Evolutionary conservation across 2,888 invertebrate genomes (phyloP).

Genomic region (Rhabditophanes sp.): DNA sequence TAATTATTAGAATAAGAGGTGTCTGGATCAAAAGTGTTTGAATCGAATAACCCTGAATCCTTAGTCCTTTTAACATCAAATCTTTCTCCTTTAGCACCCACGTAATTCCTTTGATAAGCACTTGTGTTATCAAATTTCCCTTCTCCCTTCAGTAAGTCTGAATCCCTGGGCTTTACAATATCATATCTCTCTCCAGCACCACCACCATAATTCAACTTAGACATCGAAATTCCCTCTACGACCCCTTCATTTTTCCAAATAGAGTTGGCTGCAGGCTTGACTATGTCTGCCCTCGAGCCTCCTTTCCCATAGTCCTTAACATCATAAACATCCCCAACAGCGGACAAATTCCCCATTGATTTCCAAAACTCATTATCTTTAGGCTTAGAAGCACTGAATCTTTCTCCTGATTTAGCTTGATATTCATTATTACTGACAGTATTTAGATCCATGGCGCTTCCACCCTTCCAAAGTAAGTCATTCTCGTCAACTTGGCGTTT

Average conservation of each 20-base stretch:
- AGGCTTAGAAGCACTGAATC: conserved; percentile 10
- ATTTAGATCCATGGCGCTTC: conserved; percentile 4
- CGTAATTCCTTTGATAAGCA: conserved; percentile 6
- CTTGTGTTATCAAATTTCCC: conserved; percentile 8
- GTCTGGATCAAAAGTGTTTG: too few species aligned
- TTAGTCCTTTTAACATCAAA: conserved; percentile 3
- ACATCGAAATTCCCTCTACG: conserved; percentile 11
- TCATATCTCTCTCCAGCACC: conserved; percentile 16
- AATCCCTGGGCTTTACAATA: conserved; percentile 12
- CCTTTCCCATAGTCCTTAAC: too few species aligned
- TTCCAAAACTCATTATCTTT: conserved; percentile 13
- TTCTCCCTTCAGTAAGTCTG: conserved; percentile 14
- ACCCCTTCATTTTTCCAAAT: conserved; percentile 13
- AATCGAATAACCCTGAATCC: too few species aligned
- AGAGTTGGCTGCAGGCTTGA: conserved; percentile 4
- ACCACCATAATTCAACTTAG: conserved; percentile 10
- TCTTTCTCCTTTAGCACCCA: conserved; percentile 8
- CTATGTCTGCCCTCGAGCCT: too few species aligned
- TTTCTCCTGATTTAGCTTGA: conserved; percentile 10
- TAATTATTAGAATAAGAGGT: too few species aligned
- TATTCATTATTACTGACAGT: conserved; percentile 12
- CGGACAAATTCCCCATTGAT: too few species aligned
- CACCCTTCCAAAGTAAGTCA: not conserved
- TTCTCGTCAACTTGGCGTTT: too few species aligned
- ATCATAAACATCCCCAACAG: too few species aligned